Conservation (phyloP, 1,140 invertebrate species). For the Drosophila grimshawi region DNA sequence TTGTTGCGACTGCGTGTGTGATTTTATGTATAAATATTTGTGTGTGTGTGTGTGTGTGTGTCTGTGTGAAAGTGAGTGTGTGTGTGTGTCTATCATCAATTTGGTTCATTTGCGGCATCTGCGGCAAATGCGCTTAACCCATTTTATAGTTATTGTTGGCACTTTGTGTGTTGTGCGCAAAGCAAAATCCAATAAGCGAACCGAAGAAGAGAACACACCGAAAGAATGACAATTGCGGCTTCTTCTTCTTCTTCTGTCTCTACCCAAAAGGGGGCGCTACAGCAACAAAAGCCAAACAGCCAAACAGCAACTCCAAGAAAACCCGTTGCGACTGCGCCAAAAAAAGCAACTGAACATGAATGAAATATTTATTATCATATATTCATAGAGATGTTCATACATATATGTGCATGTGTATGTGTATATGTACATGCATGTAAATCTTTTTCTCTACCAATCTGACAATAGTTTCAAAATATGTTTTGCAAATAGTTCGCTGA, state of each 20-base stretch:
- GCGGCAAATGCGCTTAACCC: constrained; percentile 66
- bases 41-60: constrained; percentile 7
- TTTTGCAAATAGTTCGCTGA: too few relatives aligned
- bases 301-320: constrained; percentile 8
- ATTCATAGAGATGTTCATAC: not conserved
- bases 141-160: constrained; percentile 47
- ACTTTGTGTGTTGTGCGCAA: constrained; percentile 24
- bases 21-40: not conserved
- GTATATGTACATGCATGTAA: too few relatives aligned
- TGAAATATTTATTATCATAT: not conserved
- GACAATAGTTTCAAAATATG: too few relatives aligned
- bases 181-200: constrained; percentile 58
- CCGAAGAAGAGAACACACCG: constrained; percentile 13
- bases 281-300: constrained; percentile 12
- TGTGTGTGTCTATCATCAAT: constrained; percentile 53
- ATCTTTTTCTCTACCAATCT: not conserved
- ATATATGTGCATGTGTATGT: not conserved
- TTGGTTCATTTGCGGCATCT: constrained; percentile 35
- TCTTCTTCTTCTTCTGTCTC: not conserved
- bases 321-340: constrained; percentile 32
- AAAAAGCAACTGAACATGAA: constrained; percentile 15
- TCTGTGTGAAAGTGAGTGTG: not conserved
- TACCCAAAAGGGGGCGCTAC: constrained; percentile 33
- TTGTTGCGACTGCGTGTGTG: constrained; percentile 29
- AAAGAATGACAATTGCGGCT: constrained; percentile 41